Percentiles rank a stretch among this genome's conserved stretches.
phyloP scores from a whole-genome alignment of 2,888 invertebrate genomes.

The Ctena decussata region DNA sequence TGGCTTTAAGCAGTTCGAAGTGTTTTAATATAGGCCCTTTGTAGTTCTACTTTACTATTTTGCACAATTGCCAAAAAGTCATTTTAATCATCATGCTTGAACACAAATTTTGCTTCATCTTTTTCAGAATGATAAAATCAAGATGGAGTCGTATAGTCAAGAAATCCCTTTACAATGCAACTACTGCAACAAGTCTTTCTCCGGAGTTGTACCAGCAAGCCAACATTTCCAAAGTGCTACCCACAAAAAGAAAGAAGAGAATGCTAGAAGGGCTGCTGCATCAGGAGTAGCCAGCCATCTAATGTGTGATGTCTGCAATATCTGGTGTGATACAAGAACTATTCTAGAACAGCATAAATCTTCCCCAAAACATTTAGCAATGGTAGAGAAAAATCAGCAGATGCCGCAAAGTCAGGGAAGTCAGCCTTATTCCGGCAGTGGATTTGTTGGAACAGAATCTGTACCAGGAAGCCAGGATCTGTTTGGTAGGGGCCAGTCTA shows the following conservation, averaged over 20 bases:
- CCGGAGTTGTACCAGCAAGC: conserved; percentile 64
- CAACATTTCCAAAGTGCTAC: conserved; percentile 69
- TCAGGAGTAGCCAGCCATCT: not conserved
- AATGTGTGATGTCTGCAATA: conserved; percentile 61
- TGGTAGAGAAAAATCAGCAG: conserved; percentile 31
- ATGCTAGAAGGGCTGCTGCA: not conserved
- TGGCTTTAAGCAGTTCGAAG: no score
- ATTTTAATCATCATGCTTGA: no score
- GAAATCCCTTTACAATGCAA: conserved; percentile 54
- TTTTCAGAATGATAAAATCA: not conserved
- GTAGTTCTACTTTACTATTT: no score
- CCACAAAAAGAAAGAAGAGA: conserved; percentile 63
- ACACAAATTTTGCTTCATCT: no score
- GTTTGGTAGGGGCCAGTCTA: no score
- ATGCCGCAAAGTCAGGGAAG: not conserved
- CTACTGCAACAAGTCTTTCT: conserved; percentile 68
- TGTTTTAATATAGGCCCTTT: no score
- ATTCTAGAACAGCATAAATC: conserved; percentile 51
- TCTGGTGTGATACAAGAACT: conserved; percentile 53
- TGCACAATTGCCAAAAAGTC: no score
- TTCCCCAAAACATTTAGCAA: conserved; percentile 68
- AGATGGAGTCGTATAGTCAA: not conserved
- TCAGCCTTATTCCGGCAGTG: not conserved
- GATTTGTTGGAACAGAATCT: no score
- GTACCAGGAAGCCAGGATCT: no score